Percentiles rank a stretch among this genome's conserved stretches.
These are phyloP conservation scores for Pyrrhosoma nymphula DNA, from an alignment of 2,888 invertebrate genomes.

Conservation along the genomic window DNA sequence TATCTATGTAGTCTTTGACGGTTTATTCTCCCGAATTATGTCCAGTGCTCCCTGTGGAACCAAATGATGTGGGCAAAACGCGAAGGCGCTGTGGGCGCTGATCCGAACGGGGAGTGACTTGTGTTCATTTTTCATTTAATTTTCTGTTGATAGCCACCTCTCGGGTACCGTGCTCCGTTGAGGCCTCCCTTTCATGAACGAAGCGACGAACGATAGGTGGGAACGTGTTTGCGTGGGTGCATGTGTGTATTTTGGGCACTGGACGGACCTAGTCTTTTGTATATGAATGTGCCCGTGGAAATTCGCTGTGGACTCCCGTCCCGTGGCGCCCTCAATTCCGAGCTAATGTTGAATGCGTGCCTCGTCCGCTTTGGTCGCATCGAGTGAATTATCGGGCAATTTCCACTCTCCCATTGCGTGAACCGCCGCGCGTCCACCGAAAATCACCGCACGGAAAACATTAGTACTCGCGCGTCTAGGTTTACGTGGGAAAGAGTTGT, in stretches of 20 bases:
- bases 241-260: not conserved
- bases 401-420: not conserved
- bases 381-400: conserved; percentile 14
- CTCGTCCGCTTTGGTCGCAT: not conserved
- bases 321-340: not conserved
- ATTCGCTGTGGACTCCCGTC: not conserved
- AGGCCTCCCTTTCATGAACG: too few relatives aligned
- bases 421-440: not conserved
- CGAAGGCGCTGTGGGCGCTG: too few relatives aligned
- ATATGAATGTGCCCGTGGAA: not conserved
- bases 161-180: too few relatives aligned
- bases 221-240: not conserved
- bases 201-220: not conserved
- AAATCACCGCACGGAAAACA: not conserved
- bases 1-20: too few relatives aligned
- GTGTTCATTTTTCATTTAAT: too few relatives aligned
- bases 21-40: too few relatives aligned
- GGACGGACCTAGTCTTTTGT: not conserved
- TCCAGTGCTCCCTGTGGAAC: too few relatives aligned
- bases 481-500: not conserved
- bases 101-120: too few relatives aligned
- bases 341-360: not conserved
- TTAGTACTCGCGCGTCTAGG: not conserved
- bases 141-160: too few relatives aligned
- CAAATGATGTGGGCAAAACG: too few relatives aligned